Conservation (phyloP, 2,797 vertebrate genomes). For the Masticophis lateralis region DNA sequence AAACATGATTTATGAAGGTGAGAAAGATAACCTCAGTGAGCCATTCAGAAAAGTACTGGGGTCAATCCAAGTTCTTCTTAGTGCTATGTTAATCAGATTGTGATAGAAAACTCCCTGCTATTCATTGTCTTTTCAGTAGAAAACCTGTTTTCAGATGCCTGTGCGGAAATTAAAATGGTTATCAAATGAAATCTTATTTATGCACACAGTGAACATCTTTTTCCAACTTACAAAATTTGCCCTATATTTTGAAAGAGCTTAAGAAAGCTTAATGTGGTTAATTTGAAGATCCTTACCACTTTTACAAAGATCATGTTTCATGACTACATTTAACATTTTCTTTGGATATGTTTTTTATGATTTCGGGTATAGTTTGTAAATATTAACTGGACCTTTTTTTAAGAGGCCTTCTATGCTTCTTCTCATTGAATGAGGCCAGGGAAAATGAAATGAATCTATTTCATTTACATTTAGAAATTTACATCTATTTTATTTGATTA, state of each 20-base stretch:
- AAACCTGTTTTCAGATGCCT: not conserved
- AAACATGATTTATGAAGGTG: not conserved
- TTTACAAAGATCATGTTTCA: not conserved
- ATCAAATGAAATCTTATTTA: not conserved
- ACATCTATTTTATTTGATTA: not conserved
- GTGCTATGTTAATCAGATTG: not conserved
- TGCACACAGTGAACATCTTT: not conserved
- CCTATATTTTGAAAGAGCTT: not conserved
- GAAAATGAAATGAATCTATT: not conserved
- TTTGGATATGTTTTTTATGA: not conserved
- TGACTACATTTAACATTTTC: not conserved
- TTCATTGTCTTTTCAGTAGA: not conserved
- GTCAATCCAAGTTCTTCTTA: not conserved
- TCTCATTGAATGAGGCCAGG: not conserved
- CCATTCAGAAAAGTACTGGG: not conserved
- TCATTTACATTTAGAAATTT: not conserved
- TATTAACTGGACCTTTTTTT: not conserved
- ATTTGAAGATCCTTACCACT: not conserved
- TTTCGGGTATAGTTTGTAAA: not conserved
- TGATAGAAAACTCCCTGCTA: not conserved
- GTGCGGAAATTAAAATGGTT: not conserved
- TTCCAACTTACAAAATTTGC: not conserved
- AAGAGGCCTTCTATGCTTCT: not conserved
- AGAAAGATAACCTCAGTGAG: not conserved
- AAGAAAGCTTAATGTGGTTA: not conserved